These are phyloP conservation scores for Lagorchestes hirsutus DNA, from an alignment of 2,797 vertebrate genomes.

Conservation along the genomic window DNA sequence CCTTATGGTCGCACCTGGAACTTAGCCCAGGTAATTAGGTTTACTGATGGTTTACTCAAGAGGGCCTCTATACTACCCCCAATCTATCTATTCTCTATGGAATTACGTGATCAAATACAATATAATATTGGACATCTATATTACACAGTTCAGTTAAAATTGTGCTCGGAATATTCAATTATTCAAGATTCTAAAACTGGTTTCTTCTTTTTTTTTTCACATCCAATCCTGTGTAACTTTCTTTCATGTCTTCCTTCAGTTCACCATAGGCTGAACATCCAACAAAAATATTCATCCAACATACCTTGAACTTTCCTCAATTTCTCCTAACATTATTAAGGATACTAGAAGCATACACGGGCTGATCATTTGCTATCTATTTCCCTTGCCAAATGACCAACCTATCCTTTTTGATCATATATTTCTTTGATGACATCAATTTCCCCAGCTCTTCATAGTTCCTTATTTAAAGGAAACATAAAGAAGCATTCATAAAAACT, in stretches of 20 bases:
- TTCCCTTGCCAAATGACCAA: not conserved
- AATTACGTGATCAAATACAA: not conserved
- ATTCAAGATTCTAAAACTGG: not conserved
- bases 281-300: not conserved
- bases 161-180: not conserved
- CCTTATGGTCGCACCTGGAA: not conserved
- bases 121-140: not conserved
- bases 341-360: not conserved
- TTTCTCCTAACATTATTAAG: not conserved
- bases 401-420: not conserved
- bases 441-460: not conserved
- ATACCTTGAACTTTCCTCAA: not conserved
- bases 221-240: not conserved
- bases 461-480: not conserved
- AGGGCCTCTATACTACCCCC: not conserved
- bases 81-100: not conserved
- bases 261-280: not conserved
- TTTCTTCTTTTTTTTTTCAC: not conserved
- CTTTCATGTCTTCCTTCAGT: not conserved
- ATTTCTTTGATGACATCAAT: not conserved
- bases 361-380: not conserved
- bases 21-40: not conserved
- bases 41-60: constrained; percentile 28
- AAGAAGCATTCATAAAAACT: too few species aligned
- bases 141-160: not conserved